A percentile compares a stretch with the other conserved stretches of the same genome.
Evolutionary conservation across 53 echinoderm and acorn worm genomes (phyloP).

Genomic region (Echinarachnius parma): DNA sequence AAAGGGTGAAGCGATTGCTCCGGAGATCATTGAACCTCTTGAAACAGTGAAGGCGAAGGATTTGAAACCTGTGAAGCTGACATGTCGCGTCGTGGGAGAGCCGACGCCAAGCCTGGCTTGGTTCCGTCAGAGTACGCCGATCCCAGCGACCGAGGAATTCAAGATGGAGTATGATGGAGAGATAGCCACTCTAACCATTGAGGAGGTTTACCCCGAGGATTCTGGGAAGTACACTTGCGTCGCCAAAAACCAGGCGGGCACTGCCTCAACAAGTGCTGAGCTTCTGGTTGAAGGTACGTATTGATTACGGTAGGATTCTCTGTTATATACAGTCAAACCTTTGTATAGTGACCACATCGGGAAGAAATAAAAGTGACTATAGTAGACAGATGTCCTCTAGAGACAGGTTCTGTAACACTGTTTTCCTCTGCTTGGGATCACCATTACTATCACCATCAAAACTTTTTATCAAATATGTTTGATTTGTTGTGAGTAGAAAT

Average conservation of each 20-base stretch:
- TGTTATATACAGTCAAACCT: neutral
- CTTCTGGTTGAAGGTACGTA: slow-evolving; percentile 86
- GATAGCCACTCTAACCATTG: slow-evolving; percentile 62
- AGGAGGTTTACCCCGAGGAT: slow-evolving; percentile 95
- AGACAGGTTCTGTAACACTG: slow-evolving; percentile 17
- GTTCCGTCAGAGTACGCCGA: slow-evolving; percentile 96
- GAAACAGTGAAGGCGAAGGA: slow-evolving; percentile 78
- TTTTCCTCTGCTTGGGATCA: neutral
- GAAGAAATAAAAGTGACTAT: too few species aligned
- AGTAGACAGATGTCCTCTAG: too few species aligned
- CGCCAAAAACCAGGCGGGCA: slow-evolving; percentile 91
- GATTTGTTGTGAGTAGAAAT: too few species aligned
- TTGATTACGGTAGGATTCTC: neutral
- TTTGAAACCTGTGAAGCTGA: slow-evolving; percentile 66
- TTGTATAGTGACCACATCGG: too few species aligned
- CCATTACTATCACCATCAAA: neutral
- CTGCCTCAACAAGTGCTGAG: slow-evolving; percentile 81
- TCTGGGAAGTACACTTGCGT: slow-evolving; percentile 99
- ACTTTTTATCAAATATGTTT: too few species aligned
- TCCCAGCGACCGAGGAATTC: slow-evolving; percentile 86
- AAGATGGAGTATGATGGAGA: slow-evolving; percentile 76
- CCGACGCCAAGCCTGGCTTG: slow-evolving; percentile 91
- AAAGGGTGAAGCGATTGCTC: slow-evolving; percentile 69
- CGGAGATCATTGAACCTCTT: slow-evolving; percentile 73
- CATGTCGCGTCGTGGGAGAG: slow-evolving; percentile 63